Conservation (phyloP, 1,140 invertebrate genomes). For the Planococcus citri region DNA sequence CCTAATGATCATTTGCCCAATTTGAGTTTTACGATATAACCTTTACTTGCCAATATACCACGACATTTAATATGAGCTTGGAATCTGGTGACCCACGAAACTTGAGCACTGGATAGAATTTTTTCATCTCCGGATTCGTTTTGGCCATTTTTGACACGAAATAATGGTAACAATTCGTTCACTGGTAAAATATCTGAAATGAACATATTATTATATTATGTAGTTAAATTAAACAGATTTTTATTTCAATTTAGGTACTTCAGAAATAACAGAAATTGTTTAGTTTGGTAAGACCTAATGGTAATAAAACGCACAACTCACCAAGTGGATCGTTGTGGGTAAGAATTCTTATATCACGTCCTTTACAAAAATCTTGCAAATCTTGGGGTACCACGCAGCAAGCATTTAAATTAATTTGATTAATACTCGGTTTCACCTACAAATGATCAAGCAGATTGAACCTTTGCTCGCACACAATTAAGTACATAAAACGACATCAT, state of each 20-base stretch:
- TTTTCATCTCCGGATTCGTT: background rate
- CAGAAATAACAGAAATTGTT: background rate
- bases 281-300: background rate
- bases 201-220: conserved; percentile 21
- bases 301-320: conserved; percentile 31
- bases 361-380: conserved; percentile 76
- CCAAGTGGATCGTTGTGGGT: conserved; percentile 89
- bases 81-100: conserved; percentile 66
- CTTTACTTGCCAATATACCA: conserved; percentile 76
- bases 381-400: conserved; percentile 91
- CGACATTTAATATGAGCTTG: conserved; percentile 78
- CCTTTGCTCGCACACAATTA: no score
- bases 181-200: conserved; percentile 48
- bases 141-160: conserved; percentile 31
- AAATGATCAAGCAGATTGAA: background rate
- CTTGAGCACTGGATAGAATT: background rate
- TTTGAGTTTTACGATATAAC: conserved; percentile 46
- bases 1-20: no score
- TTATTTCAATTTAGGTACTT: conserved; percentile 6
- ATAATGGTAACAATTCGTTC: conserved; percentile 37
- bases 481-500: background rate
- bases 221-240: background rate
- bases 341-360: conserved; percentile 80
- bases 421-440: conserved; percentile 71
- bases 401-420: conserved; percentile 88